These are phyloP conservation scores for Myotis davidii DNA, from an alignment of 2,113 vertebrate species.

Conservation along the genomic window DNA sequence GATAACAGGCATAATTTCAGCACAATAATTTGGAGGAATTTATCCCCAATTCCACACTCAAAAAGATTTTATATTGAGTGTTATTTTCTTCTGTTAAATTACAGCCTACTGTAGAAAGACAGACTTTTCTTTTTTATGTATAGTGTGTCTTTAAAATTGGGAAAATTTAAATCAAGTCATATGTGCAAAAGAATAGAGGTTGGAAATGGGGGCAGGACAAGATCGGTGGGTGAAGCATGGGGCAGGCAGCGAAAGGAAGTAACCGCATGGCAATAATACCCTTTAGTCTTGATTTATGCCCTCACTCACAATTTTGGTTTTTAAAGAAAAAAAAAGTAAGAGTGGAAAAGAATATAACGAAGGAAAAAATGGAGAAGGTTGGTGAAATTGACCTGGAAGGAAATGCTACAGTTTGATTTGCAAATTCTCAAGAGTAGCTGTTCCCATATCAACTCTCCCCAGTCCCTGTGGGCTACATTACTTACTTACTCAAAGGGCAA, in stretches of 20 bases:
- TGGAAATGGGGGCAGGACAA: background rate
- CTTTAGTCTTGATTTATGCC: background rate
- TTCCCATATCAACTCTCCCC: background rate
- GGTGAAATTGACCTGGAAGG: background rate
- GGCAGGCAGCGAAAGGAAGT: background rate
- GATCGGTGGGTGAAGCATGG: accelerated
- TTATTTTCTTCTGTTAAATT: constrained; percentile 32
- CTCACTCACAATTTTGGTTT: background rate
- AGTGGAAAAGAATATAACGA: background rate
- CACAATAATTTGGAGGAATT: background rate
- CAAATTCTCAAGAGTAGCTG: background rate
- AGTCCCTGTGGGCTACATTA: background rate
- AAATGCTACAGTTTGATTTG: background rate
- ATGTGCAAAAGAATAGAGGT: background rate
- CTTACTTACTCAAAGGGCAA: no score
- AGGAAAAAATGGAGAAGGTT: background rate
- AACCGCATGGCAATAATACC: background rate
- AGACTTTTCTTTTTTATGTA: background rate
- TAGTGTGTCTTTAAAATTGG: background rate
- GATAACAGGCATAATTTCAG: background rate
- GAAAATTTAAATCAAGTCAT: background rate
- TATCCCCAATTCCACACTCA: background rate
- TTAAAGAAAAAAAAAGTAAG: background rate
- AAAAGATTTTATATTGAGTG: background rate
- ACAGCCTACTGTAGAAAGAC: background rate